Evolutionary conservation across 2,797 vertebrate species (phyloP).

Genomic region (Periparus ater): DNA sequence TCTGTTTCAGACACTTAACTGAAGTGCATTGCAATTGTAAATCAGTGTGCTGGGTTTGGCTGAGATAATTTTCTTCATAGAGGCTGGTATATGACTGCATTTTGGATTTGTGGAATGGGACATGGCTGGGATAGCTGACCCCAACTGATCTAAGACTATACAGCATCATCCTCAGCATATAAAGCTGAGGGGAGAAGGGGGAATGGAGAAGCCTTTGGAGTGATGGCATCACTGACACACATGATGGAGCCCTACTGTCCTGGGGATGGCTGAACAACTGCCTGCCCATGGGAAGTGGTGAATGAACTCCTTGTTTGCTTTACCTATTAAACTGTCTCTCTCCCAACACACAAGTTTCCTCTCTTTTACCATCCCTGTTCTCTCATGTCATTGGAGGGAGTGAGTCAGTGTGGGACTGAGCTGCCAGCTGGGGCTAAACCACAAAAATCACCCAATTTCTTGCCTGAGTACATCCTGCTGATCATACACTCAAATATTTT

Average conservation of each 20-base stretch:
- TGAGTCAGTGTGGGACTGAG: not conserved
- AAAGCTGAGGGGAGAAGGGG: not conserved
- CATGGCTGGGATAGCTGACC: not conserved
- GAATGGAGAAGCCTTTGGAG: not conserved
- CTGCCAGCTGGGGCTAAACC: not conserved
- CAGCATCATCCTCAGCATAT: fast-evolving
- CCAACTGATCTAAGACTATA: not conserved
- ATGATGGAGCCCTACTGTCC: not conserved
- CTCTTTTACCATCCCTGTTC: not conserved
- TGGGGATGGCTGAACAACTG: not conserved
- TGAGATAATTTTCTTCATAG: not conserved
- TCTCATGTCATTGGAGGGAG: not conserved
- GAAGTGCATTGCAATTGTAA: not conserved
- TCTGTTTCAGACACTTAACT: not conserved
- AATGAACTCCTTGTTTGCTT: not conserved
- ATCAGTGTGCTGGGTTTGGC: not conserved
- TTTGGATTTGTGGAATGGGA: not conserved
- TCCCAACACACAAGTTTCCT: fast-evolving
- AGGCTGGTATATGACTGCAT: not conserved
- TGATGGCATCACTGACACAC: not conserved
- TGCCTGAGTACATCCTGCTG: not conserved
- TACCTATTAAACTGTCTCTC: too few relatives aligned
- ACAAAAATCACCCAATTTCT: not conserved
- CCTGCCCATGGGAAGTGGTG: not conserved
- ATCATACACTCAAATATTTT: not conserved